Evolutionary conservation across 2,113 vertebrate species (phyloP), one percentile per base, ranked within the genome.

Genomic region (Columbina picui): DNA sequence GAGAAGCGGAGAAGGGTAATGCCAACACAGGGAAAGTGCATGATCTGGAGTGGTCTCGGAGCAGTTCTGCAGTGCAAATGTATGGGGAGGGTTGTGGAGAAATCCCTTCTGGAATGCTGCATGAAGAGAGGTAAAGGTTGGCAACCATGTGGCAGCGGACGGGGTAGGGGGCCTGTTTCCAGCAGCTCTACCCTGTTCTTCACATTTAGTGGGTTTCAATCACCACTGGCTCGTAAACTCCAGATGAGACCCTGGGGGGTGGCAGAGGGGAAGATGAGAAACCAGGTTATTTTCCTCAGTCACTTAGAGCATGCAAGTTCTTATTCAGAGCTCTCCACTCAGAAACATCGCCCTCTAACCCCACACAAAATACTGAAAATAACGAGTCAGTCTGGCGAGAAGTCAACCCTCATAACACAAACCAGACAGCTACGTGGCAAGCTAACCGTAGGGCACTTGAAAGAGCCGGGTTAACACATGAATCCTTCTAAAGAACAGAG

Each of bases 171-270:
- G 60, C 71, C 91, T 69, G 68, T 95, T 93, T 91, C 95, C 97
- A 96, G 89, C 95, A 96, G 94, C 89, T 94, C 91, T 90, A 94
- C 97, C 96, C 96, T 84, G 88, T 94, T 97, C 80, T 95, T 90
- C 96, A 94, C 93, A 93, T 97, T 98, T 98, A 99, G 96, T 98
- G 99, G 97, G 98, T 99, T 98, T 99, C 99, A 55, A 99, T 99
- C 97, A 99, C 99, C 39, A 99, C 99, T 15, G 99, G 99, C 97
- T 99, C 99, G 23, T 99, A 99, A 93, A 98, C 97, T 84, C 99
- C 99, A 45, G 99, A 98, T 34, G 99, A 98, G 96, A 98, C 98
- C 98, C 99, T 99, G 98, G 10, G 20, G 77, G 92, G n/a, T 63
- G 26, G 89, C 56, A 87, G 19, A 75, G 41, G 68, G 67, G n/a